Percentiles rank a stretch among this genome's conserved stretches.
Conservation (phyloP, 2,797 vertebrate genomes). For the Champsocephalus esox region DNA sequence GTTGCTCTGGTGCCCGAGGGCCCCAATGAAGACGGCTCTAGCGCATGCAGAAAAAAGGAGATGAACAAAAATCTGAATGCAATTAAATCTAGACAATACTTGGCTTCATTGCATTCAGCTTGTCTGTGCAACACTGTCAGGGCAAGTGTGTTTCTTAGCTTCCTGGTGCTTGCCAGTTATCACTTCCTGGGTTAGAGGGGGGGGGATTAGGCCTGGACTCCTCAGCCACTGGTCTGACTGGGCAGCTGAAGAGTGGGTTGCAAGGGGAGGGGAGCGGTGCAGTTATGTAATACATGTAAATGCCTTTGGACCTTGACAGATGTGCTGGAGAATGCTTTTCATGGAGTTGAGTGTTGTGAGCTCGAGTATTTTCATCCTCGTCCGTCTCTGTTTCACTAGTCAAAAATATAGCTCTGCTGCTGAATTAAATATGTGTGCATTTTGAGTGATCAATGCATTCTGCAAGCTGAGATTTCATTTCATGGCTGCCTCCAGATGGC, state of each 20-base stretch:
- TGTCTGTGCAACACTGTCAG: slow-evolving; percentile 23
- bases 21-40: slow-evolving; percentile 43
- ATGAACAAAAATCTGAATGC: slow-evolving; percentile 26
- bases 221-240: slow-evolving; percentile 61
- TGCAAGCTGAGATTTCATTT: not conserved
- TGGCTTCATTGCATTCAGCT: slow-evolving; percentile 26
- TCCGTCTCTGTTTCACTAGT: slow-evolving; percentile 1
- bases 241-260: slow-evolving; percentile 27
- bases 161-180: slow-evolving; percentile 42
- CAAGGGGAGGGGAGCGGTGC: not conserved
- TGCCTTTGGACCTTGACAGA: slow-evolving; percentile 64
- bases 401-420: not conserved
- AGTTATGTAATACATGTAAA: slow-evolving; percentile 66
- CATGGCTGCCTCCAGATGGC: slow-evolving; percentile 62
- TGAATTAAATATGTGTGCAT: slow-evolving; percentile 24
- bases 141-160: slow-evolving; percentile 24
- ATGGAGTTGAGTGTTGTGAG: not conserved
- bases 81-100: slow-evolving; percentile 28
- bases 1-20: slow-evolving; percentile 65
- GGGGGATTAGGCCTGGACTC: slow-evolving; percentile 44
- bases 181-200: slow-evolving; percentile 43
- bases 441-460: slow-evolving; percentile 16
- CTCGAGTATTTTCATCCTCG: slow-evolving; percentile 16
- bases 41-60: slow-evolving; percentile 28
- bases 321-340: slow-evolving; percentile 53